Conservation (phyloP, 2,113 vertebrate genomes). For the Centropristis striata region DNA sequence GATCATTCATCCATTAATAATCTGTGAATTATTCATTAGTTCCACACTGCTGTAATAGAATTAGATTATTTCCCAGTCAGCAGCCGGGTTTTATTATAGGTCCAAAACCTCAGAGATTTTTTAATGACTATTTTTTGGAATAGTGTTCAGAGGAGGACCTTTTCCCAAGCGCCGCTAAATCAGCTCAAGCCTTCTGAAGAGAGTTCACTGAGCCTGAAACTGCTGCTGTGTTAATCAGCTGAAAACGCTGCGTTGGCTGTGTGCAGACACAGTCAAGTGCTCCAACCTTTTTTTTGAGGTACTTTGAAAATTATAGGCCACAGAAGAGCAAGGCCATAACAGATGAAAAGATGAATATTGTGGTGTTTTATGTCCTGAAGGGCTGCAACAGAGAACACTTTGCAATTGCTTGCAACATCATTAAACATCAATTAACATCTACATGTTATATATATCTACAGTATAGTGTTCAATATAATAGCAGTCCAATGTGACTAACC, state of each 20-base stretch:
- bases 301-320: background rate
- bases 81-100: background rate
- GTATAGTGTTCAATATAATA: too few relatives aligned
- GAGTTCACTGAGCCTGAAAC: conserved; percentile 2
- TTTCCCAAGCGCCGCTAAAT: background rate
- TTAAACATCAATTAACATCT: background rate
- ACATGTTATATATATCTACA: too few relatives aligned
- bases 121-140: too few relatives aligned
- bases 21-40: background rate
- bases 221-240: background rate
- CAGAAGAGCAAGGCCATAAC: background rate
- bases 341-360: background rate
- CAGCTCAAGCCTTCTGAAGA: background rate
- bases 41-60: background rate
- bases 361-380: background rate
- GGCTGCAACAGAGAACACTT: background rate
- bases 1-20: background rate
- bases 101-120: background rate
- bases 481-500: too few relatives aligned
- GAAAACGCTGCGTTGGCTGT: background rate
- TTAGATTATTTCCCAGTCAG: background rate
- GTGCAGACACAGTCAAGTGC: background rate
- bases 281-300: background rate
- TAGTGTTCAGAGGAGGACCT: too few relatives aligned
- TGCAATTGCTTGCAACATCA: background rate